phyloP scores from a whole-genome alignment of 2,113 vertebrate species.

The Emydocephalus ijimae region DNA sequence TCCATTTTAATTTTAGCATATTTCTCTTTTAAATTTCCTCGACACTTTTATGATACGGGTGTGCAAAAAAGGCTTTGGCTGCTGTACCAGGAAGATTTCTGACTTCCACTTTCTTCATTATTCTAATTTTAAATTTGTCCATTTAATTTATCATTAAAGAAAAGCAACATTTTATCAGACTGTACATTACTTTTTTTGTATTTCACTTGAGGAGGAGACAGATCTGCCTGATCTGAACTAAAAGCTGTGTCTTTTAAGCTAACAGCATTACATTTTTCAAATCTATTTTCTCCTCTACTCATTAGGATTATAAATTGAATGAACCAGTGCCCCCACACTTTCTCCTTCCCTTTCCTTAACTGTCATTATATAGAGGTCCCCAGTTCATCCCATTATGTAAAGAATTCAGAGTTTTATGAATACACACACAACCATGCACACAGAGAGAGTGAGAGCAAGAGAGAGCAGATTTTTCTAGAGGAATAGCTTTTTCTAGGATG shows the following conservation, averaged over 20 bases:
- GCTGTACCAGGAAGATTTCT: slow-evolving; percentile 57
- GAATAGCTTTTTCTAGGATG: neutral
- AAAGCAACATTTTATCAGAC: slow-evolving; percentile 56
- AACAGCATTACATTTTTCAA: neutral
- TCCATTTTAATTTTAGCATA: slow-evolving; percentile 62
- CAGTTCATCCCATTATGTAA: neutral
- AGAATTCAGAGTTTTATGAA: neutral
- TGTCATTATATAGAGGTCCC: neutral
- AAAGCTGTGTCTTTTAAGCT: neutral
- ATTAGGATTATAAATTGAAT: neutral
- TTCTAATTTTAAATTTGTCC: slow-evolving; percentile 29
- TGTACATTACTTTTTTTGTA: slow-evolving; percentile 41
- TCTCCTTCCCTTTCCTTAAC: neutral
- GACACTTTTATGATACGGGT: slow-evolving; percentile 40
- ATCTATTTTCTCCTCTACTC: neutral
- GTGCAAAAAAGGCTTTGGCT: slow-evolving; percentile 53
- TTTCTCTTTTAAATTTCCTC: slow-evolving; percentile 56
- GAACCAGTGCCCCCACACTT: neutral
- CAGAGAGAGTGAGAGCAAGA: too few relatives aligned
- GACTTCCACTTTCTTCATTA: slow-evolving; percentile 58
- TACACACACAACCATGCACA: too few relatives aligned
- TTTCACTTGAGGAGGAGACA: slow-evolving; percentile 22
- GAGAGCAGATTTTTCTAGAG: too few relatives aligned
- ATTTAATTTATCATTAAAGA: slow-evolving; percentile 65
- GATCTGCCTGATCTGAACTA: slow-evolving; percentile 11